A percentile compares a stretch with the other conserved stretches of the same genome.
Conservation (phyloP, 1,140 invertebrate genomes). For the Aphidius ervi region DNA sequence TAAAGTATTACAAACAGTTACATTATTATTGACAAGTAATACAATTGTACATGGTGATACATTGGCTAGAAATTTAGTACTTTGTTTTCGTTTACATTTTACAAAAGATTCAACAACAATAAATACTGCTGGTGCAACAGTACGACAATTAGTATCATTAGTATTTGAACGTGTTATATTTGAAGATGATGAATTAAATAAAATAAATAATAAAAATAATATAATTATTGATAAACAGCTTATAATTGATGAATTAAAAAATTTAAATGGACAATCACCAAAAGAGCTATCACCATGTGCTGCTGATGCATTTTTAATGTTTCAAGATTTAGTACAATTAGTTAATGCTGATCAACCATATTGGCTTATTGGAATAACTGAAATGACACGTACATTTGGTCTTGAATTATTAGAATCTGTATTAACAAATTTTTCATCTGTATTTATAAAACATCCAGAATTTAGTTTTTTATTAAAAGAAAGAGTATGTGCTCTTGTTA, state of each 20-base stretch:
- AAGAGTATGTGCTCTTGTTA: slow-evolving; percentile 93
- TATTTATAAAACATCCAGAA: slow-evolving; percentile 93
- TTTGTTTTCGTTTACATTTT: slow-evolving; percentile 94
- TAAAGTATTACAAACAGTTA: slow-evolving; percentile 94
- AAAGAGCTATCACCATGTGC: slow-evolving; percentile 84
- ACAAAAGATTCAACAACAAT: slow-evolving; percentile 90
- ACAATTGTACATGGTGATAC: slow-evolving; percentile 89
- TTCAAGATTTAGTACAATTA: slow-evolving; percentile 95
- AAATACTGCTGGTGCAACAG: slow-evolving; percentile 95
- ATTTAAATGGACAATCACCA: slow-evolving; percentile 69
- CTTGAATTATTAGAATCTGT: slow-evolving; percentile 92
- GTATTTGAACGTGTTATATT: slow-evolving; percentile 92
- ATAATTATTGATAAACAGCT: slow-evolving; percentile 45
- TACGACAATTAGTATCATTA: slow-evolving; percentile 90
- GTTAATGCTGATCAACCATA: slow-evolving; percentile 94
- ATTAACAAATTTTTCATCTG: slow-evolving; percentile 82
- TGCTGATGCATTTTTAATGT: slow-evolving; percentile 90
- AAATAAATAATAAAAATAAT: slow-evolving; percentile 20
- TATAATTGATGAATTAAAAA: slow-evolving; percentile 76
- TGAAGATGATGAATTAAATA: slow-evolving; percentile 56
- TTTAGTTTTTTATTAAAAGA: slow-evolving; percentile 95
- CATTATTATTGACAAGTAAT: slow-evolving; percentile 89
- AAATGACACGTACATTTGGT: slow-evolving; percentile 96
- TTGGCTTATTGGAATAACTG: slow-evolving; percentile 92
- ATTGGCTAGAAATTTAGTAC: slow-evolving; percentile 87